Base-by-base conservation (phyloP, 2,797 vertebrate genomes). In the Ptychadena robeensis region DNA sequence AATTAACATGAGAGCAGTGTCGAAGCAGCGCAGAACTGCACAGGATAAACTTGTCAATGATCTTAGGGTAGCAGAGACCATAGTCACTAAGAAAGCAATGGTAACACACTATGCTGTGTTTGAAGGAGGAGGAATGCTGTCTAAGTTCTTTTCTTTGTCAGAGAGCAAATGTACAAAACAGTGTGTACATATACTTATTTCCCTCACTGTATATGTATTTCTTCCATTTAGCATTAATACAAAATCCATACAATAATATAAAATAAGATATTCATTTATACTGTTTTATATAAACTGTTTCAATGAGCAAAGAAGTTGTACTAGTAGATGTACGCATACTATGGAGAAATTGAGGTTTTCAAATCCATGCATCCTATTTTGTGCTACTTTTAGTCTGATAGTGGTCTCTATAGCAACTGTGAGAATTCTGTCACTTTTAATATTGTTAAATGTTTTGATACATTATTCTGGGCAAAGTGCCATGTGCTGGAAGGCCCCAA, bases 401-500 rank as follows among this genome's bases (percentile, higher is more conserved):
- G 76, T 79, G 64, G 76, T 79, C 68, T 79, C 76, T 59, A 79
- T 79, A 68, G 76, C 34, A 79, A 79, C 75, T 48, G 64, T 67
- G 64, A 37, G 76, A 68, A 53, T 68, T 22, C 65, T 79, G 76
- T 68, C 76, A 79, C 31, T 65, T 79, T 79, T 79, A 79, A 79
- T 66, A 79, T 79, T 68, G 65, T 79, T 79, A 68, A 79, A 79
- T 79, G 76, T 57, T 78, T 68, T 79, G 76, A 68, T 79, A 68
- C 25, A 68, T 44, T 37, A 57, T 79, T 79, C 76, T 69, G 76
- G 76, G 76, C 76, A 68, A 57, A 34, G 65, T 27, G 76, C 76
- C 76, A 79, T 79, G 76, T 79, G 76, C 76, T 25, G 44, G 76
- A 79, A 79, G 66, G 76, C 28, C 76, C 76, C 4, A 68, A 57